Evolutionary conservation across 1,140 invertebrate species (phyloP).

Genomic region (Pseudomyrmex flavicornis): DNA sequence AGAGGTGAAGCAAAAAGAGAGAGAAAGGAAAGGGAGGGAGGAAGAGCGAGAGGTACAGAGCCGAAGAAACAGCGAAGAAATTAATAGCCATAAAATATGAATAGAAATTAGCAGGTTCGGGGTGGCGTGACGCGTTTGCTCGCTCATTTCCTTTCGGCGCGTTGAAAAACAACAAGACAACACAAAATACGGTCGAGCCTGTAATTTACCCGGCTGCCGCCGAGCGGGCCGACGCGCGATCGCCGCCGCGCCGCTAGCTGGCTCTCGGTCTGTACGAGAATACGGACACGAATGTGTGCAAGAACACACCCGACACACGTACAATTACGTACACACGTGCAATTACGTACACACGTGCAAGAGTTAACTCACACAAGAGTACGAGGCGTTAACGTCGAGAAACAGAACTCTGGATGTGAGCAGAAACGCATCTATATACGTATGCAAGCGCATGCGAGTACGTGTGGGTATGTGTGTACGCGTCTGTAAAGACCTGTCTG

Average conservation of each 20-base stretch:
- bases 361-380: conserved; percentile 6
- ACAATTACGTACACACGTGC: neutral
- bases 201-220: conserved; percentile 85
- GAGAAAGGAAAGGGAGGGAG: conserved; percentile 32
- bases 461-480: neutral
- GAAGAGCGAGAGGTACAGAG: conserved; percentile 57
- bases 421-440: conserved; percentile 10
- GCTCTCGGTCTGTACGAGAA: neutral
- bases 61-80: conserved; percentile 84
- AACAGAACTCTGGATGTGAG: conserved; percentile 41
- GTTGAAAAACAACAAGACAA: conserved; percentile 86
- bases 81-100: conserved; percentile 87
- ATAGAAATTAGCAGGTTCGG: conserved; percentile 86
- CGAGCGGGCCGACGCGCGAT: conserved; percentile 76
- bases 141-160: conserved; percentile 86
- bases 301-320: neutral
- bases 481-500: conserved; percentile 22
- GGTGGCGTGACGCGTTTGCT: conserved; percentile 86
- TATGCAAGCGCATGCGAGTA: neutral
- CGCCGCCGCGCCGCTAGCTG: conserved; percentile 21
- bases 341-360: neutral
- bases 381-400: conserved; percentile 58
- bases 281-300: conserved; percentile 11
- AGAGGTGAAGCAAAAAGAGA: conserved; percentile 21
- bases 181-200: conserved; percentile 83